Evolutionary conservation across 2,113 vertebrate genomes (phyloP), one percentile per base, ranked within the genome.

Genomic region (Sus scrofa): DNA sequence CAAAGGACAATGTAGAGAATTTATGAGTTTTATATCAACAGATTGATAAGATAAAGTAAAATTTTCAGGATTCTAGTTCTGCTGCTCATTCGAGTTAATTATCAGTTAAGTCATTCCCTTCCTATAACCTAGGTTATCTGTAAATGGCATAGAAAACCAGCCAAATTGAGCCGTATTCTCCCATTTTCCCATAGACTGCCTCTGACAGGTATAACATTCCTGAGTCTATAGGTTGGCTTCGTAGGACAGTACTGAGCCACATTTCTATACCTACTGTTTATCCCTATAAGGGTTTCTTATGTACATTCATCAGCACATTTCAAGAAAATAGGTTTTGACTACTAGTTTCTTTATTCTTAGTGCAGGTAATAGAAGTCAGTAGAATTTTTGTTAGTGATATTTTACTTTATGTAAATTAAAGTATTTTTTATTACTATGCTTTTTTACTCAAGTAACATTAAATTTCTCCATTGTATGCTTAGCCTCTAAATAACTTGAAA

Each of bases 11-110:
- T 67, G 30, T 44, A 86, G 15, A 77, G 56, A 92, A 86, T 90
- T 91, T 77, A 4, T 6, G 86, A 56, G n/a, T 91, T 96, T 18
- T 86, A 1, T 44, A 71, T 86, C 96, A 78, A 71, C 18, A 91
- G 77, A 4, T 92, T 92, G 54, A 37, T 60, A 84, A 18, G 6
- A 65, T 70, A n/a, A 44, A 44, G 44, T 44, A 77, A 92, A 37
- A 77, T 63, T 92, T 85, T 86, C 7, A 32, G 8, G 20, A 56
- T 67, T 87, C 16, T 9, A 37, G 0, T 88, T 92, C 30, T 74
- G n/a, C 26, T 87, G 2, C 22, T 90, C 15, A 22, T 75, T 82
- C 14, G 6, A 75, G 37, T 60, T 68, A 77, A 37, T 74, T 22
- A 37, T 26, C 24, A 44, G 77, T 30, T 68, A 32, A 93, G 32